Percentiles rank a stretch among this genome's conserved stretches.
phyloP scores from a whole-genome alignment of 1,140 invertebrate species.

The Leptinotarsa lineolata region DNA sequence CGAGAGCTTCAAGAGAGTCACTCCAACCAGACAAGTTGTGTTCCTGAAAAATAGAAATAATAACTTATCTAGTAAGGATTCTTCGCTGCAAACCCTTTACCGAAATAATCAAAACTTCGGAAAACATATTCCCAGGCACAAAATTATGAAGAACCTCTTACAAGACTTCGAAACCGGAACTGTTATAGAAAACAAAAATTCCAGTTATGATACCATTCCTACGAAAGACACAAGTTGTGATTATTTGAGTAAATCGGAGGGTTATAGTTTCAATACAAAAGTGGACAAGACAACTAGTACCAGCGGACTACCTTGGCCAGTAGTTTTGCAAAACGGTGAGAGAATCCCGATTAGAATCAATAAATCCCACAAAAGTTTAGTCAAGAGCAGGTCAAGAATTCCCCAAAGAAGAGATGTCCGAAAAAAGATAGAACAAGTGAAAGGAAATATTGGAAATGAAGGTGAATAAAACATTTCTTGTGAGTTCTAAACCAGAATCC shows the following conservation, averaged over 20 bases:
- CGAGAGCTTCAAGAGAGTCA: conserved; percentile 27
- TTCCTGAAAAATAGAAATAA: not conserved
- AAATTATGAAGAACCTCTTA: conserved; percentile 37
- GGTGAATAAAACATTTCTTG: not conserved
- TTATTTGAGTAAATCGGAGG: not conserved
- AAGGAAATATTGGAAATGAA: not conserved
- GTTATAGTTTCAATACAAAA: conserved; percentile 19
- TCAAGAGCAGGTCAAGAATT: conserved; percentile 13
- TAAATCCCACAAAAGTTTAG: not conserved
- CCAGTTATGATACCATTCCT: conserved; percentile 11
- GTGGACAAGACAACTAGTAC: conserved; percentile 29
- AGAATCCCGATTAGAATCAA: not conserved
- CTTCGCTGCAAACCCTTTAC: conserved; percentile 34
- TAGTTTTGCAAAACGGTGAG: not conserved
- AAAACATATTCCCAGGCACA: conserved; percentile 38
- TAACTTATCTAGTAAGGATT: conserved; percentile 26
- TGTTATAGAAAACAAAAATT: conserved; percentile 18
- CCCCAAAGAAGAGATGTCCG: not conserved
- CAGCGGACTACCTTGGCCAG: conserved; percentile 19
- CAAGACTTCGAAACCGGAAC: conserved; percentile 30
- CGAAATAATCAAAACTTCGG: conserved; percentile 32
- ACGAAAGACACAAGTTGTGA: conserved; percentile 19
- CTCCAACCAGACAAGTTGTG: conserved; percentile 1
- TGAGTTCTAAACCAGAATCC: too few species aligned
- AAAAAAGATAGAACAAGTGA: not conserved